These are phyloP conservation scores for Myzus persicae DNA, from an alignment of 1,140 invertebrate genomes.

Conservation along the genomic window DNA sequence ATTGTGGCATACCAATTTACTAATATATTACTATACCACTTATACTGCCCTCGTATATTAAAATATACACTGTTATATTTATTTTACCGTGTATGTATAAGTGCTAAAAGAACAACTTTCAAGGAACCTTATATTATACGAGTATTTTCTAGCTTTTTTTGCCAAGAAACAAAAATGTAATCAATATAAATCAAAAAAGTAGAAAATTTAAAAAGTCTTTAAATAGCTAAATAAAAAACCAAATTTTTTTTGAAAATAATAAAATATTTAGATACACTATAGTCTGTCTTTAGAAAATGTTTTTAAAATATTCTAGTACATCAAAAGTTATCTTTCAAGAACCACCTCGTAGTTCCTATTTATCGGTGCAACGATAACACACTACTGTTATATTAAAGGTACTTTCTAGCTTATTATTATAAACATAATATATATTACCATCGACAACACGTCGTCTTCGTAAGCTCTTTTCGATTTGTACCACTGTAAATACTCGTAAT, in stretches of 20 bases:
- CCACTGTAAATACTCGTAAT: neutral
- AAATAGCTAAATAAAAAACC: too few species aligned
- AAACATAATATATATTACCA: neutral
- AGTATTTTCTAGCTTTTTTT: neutral
- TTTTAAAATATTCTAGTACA: neutral
- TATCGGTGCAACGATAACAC: neutral
- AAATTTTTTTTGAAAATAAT: too few species aligned
- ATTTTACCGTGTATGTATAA: neutral
- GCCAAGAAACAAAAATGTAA: neutral
- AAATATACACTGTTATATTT: neutral
- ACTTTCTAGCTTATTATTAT: neutral
- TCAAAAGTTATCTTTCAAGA: neutral
- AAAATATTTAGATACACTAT: neutral
- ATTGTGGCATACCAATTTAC: neutral
- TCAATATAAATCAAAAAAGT: too few species aligned
- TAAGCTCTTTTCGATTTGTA: neutral
- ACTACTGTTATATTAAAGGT: neutral
- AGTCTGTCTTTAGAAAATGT: neutral
- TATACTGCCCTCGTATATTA: too few species aligned
- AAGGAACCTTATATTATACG: neutral
- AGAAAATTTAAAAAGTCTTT: neutral
- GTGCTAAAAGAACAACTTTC: neutral
- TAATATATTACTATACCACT: too few species aligned
- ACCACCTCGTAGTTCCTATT: neutral
- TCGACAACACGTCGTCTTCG: neutral